Percentiles rank a stretch among this genome's conserved stretches.
These are phyloP conservation scores for Platycheirus albimanus DNA, from an alignment of 2,888 invertebrate species.

Conservation along the genomic window DNA sequence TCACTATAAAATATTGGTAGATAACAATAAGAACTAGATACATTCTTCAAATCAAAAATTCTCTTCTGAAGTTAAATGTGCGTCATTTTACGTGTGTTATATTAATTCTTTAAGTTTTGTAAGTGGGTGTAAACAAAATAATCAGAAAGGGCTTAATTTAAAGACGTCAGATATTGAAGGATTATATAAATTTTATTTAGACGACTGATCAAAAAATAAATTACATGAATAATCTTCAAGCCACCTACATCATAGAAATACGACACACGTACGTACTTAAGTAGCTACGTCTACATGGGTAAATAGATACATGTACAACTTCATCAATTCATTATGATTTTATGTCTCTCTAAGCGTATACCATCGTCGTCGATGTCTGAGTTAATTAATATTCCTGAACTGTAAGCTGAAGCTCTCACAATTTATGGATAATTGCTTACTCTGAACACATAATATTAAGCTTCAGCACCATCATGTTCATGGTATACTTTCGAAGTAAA, in stretches of 20 bases:
- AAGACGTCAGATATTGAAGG: conserved; percentile 11
- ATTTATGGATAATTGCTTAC: conserved; percentile 14
- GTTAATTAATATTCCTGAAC: conserved; percentile 1
- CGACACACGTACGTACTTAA: too few species aligned
- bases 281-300: too few species aligned
- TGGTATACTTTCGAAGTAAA: not conserved
- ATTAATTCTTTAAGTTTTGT: not conserved
- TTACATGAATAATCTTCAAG: not conserved
- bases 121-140: not conserved
- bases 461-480: not conserved
- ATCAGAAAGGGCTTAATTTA: not conserved
- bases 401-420: conserved; percentile 7
- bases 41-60: too few species aligned
- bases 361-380: not conserved
- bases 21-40: too few species aligned
- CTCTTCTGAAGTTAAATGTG: too few species aligned
- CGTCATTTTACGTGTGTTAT: not conserved
- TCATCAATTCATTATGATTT: conserved; percentile 7
- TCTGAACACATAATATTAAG: conserved; percentile 7
- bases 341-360: not conserved
- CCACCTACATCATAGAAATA: not conserved
- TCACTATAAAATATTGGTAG: too few species aligned
- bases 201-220: not conserved
- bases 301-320: not conserved
- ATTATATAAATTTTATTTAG: conserved; percentile 11